Evolutionary conservation across 2,113 vertebrate species (phyloP).

Genomic region (Dunckerocampus dactyliophorus): DNA sequence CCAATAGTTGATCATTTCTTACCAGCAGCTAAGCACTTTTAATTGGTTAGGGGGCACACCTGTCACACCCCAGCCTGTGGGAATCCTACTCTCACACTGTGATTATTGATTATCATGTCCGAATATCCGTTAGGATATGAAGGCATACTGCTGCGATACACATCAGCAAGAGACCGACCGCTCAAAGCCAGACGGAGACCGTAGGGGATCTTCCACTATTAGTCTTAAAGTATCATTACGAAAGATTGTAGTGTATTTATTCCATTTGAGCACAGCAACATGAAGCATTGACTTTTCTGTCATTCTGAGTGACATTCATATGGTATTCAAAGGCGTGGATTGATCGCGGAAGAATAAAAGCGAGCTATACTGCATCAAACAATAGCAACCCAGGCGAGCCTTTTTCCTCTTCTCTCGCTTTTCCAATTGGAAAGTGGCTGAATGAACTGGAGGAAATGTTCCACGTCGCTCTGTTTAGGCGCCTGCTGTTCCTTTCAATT

Average conservation of each 20-base stretch:
- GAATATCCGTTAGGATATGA: constrained; percentile 36
- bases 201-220: constrained; percentile 7
- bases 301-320: constrained; percentile 30
- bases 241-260: constrained; percentile 7
- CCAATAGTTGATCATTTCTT: constrained; percentile 43
- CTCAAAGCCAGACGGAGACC: constrained; percentile 19
- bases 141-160: constrained; percentile 26
- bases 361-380: constrained; percentile 34
- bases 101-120: constrained; percentile 57
- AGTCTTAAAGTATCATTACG: constrained; percentile 21
- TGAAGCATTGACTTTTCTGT: constrained; percentile 37
- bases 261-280: constrained; percentile 17
- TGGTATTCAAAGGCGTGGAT: constrained; percentile 44
- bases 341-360: constrained; percentile 55
- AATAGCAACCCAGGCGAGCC: constrained; percentile 15
- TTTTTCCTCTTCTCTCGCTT: constrained; percentile 16
- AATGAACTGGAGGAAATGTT: constrained; percentile 64
- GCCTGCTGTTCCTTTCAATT: constrained; percentile 70
- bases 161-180: constrained; percentile 13
- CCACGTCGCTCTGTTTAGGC: constrained; percentile 65
- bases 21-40: constrained; percentile 22
- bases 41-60: constrained; percentile 45
- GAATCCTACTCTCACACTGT: constrained; percentile 27
- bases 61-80: constrained; percentile 42
- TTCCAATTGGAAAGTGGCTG: constrained; percentile 44